These are phyloP conservation scores for Colossoma macropomum DNA, from an alignment of 2,113 vertebrate species.

Conservation along the genomic window DNA sequence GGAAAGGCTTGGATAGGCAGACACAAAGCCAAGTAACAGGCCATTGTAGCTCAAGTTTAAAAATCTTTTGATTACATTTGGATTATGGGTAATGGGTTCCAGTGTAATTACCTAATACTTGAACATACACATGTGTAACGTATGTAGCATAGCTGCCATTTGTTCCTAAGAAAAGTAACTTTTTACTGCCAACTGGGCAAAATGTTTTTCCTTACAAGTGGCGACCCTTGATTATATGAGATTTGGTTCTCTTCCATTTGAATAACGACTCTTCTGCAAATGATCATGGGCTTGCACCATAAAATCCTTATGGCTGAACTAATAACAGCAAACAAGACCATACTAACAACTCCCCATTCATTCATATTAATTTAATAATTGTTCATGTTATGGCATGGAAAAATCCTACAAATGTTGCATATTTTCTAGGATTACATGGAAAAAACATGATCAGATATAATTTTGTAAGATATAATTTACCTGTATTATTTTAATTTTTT, in stretches of 20 bases:
- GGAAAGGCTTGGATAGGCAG: conserved; percentile 57
- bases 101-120: conserved; percentile 20
- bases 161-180: neutral
- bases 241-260: neutral
- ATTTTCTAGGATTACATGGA: no score
- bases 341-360: no score
- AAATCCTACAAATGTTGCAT: no score
- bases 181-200: neutral
- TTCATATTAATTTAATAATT: no score
- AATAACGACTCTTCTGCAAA: no score
- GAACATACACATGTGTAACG: neutral
- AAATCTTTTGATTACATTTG: conserved; percentile 39
- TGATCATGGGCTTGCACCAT: no score
- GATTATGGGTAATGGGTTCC: conserved; percentile 26
- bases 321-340: neutral
- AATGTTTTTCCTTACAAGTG: neutral
- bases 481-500: no score
- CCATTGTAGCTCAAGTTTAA: conserved; percentile 31
- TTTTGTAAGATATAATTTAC: no score
- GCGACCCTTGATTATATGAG: no score
- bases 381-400: no score
- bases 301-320: neutral
- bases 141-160: neutral
- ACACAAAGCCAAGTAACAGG: conserved; percentile 43
- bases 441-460: no score